A percentile compares a stretch with the other conserved stretches of the same genome.
phyloP scores from a whole-genome alignment of 1,140 invertebrate genomes.

The Oscheius sp. region DNA sequence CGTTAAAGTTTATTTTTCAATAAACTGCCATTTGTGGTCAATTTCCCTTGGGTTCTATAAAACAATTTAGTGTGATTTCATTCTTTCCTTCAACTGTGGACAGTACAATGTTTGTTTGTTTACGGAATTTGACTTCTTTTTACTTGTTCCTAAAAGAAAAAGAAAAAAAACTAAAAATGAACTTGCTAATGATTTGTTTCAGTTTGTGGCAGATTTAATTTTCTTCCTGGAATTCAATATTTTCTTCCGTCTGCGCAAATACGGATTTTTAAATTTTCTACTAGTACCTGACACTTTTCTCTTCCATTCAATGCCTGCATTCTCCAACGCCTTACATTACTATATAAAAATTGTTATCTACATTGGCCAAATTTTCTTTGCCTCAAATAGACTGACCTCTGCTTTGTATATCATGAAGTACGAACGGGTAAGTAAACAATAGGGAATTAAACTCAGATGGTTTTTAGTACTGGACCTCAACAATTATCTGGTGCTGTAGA shows the following conservation, averaged over 20 bases:
- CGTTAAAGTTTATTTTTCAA: too few species aligned
- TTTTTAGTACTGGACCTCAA: background rate
- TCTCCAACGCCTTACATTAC: background rate
- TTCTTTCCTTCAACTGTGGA: too few species aligned
- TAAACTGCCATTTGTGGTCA: too few species aligned
- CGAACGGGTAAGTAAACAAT: background rate
- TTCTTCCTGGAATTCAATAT: background rate
- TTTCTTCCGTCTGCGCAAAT: background rate
- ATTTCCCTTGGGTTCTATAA: too few species aligned
- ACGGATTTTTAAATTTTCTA: background rate
- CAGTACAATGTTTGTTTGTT: too few species aligned
- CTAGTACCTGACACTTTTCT: background rate
- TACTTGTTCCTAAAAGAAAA: too few species aligned
- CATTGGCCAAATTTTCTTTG: background rate
- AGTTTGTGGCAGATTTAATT: background rate
- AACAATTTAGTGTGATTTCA: too few species aligned
- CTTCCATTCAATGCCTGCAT: background rate
- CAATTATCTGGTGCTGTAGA: background rate
- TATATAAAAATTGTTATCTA: constrained; percentile 1
- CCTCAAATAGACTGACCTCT: background rate
- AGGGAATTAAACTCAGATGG: background rate
- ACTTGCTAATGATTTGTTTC: too few species aligned
- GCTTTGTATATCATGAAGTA: background rate
- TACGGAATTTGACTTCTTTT: too few species aligned
- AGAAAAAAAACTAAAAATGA: too few species aligned